phyloP scores from a whole-genome alignment of 2,888 invertebrate genomes.

The Blera fallax region DNA sequence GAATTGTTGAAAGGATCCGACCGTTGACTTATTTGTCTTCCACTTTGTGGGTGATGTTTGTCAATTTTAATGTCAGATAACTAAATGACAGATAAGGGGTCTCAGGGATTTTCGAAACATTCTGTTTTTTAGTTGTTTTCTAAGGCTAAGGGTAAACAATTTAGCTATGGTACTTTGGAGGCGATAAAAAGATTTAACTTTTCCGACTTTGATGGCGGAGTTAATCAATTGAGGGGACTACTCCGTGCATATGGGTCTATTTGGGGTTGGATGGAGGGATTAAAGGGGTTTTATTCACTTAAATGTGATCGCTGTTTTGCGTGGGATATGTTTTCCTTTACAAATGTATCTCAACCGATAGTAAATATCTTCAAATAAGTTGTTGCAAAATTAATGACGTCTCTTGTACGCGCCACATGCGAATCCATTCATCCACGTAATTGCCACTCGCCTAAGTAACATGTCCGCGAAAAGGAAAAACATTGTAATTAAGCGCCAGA shows the following conservation, averaged over 20 bases:
- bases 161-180: neutral
- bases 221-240: neutral
- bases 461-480: slow-evolving; percentile 34
- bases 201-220: slow-evolving; percentile 15
- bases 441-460: slow-evolving; percentile 27
- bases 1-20: slow-evolving; percentile 53
- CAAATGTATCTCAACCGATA: neutral
- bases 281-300: too few relatives aligned
- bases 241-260: neutral
- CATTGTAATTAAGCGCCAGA: slow-evolving; percentile 67
- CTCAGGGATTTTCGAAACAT: neutral
- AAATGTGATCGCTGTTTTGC: too few relatives aligned
- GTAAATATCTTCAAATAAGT: neutral
- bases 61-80: slow-evolving; percentile 58
- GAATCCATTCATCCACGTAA: slow-evolving; percentile 43
- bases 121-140: neutral
- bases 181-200: slow-evolving; percentile 9
- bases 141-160: slow-evolving; percentile 43
- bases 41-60: slow-evolving; percentile 60
- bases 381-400: neutral
- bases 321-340: too few relatives aligned
- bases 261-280: too few relatives aligned
- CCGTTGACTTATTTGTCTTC: slow-evolving; percentile 39
- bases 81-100: slow-evolving; percentile 54
- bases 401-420: slow-evolving; percentile 12